Conservation (phyloP, 2,797 vertebrate species). For the Dicrostonyx torquatus region DNA sequence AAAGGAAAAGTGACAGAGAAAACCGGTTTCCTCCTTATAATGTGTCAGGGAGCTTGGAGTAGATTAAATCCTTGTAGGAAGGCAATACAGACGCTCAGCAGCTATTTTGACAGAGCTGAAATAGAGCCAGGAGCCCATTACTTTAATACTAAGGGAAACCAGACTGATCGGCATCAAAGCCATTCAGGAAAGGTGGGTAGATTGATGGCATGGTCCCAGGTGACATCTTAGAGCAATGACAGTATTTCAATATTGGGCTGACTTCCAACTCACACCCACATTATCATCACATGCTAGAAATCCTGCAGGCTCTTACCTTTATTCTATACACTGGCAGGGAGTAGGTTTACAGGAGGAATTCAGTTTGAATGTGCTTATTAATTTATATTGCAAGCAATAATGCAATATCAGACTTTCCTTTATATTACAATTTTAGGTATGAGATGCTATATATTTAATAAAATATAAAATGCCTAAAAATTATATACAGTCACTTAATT, state of each 20-base stretch:
- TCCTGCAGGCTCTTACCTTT: background rate
- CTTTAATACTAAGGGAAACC: constrained; percentile 76
- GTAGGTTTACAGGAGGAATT: background rate
- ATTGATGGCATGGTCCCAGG: constrained; percentile 75
- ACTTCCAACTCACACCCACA: constrained; percentile 67
- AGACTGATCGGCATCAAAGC: constrained; percentile 61
- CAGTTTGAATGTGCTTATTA: background rate
- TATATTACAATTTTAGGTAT: background rate
- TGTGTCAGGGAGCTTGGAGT: constrained; percentile 79
- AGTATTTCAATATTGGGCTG: constrained; percentile 68
- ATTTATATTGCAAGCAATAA: background rate
- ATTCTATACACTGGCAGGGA: background rate
- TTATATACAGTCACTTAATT: background rate
- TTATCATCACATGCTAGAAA: constrained; percentile 16
- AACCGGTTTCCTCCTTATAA: constrained; percentile 78
- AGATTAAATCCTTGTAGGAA: constrained; percentile 79
- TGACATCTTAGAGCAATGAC: constrained; percentile 63
- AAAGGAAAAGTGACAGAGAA: constrained; percentile 79
- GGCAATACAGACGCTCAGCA: constrained; percentile 65
- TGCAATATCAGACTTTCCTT: background rate
- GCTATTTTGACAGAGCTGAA: constrained; percentile 76
- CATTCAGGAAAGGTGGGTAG: constrained; percentile 65
- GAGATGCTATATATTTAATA: background rate
- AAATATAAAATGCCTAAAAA: background rate
- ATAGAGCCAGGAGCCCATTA: constrained; percentile 74